Conservation (phyloP, 2,888 invertebrate species). For the Odontocerum albicorne region DNA sequence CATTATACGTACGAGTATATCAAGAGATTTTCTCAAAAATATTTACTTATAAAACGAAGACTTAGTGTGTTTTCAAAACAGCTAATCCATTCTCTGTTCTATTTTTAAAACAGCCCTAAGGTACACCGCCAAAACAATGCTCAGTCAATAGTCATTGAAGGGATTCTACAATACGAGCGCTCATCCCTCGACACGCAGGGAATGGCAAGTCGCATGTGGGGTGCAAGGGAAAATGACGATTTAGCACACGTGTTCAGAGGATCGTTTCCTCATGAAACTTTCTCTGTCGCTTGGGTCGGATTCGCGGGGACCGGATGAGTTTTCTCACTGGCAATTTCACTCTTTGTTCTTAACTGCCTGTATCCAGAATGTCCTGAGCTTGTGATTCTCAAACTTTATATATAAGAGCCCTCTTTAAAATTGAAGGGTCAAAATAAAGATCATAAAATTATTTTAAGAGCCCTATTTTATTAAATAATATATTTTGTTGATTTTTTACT, state of each 20-base stretch:
- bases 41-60: too few species aligned
- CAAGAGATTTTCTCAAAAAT: too few species aligned
- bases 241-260: background rate
- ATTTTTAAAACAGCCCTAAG: slow-evolving; percentile 35
- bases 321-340: slow-evolving; percentile 35
- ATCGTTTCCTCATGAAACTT: background rate
- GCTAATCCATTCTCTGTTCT: slow-evolving; percentile 23
- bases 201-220: background rate
- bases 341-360: slow-evolving; percentile 35
- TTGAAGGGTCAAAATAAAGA: too few species aligned
- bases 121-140: slow-evolving; percentile 35
- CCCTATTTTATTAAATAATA: too few species aligned
- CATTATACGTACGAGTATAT: too few species aligned
- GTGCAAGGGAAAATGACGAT: slow-evolving; percentile 1
- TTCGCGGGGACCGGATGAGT: slow-evolving; percentile 3
- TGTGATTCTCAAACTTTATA: too few species aligned
- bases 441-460: too few species aligned
- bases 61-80: too few species aligned
- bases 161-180: slow-evolving; percentile 19
- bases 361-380: slow-evolving; percentile 28
- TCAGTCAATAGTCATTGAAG: slow-evolving; percentile 32
- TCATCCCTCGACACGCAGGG: slow-evolving; percentile 8
- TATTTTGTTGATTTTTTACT: too few species aligned
- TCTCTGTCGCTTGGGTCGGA: background rate
- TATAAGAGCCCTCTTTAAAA: too few species aligned